Evolutionary conservation across 2,888 invertebrate species (phyloP).

Genomic region (Villa cingulata): DNA sequence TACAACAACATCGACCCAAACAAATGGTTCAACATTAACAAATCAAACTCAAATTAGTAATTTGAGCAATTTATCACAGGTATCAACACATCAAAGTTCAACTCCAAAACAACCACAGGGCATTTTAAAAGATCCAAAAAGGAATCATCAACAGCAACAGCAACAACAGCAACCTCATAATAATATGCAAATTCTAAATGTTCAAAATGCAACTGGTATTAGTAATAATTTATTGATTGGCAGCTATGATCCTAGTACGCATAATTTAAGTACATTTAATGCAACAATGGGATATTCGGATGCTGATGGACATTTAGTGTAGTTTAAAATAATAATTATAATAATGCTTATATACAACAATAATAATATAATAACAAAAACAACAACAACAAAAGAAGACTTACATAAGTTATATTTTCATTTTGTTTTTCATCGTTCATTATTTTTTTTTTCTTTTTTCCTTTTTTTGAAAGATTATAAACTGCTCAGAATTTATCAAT

Average conservation of each 20-base stretch:
- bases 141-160: conserved; percentile 48
- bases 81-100: conserved; percentile 19
- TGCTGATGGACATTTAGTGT: conserved; percentile 37
- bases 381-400: too few relatives aligned
- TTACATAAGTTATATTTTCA: too few relatives aligned
- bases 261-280: conserved; percentile 33
- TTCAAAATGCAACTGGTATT: conserved; percentile 40
- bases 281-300: conserved; percentile 34
- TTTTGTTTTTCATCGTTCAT: too few relatives aligned
- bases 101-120: conserved; percentile 45
- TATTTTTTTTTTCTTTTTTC: too few relatives aligned
- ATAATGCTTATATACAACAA: too few relatives aligned
- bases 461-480: too few relatives aligned
- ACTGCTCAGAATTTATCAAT: too few relatives aligned
- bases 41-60: conserved; percentile 15
- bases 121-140: conserved; percentile 48
- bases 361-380: too few relatives aligned
- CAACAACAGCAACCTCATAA: conserved; percentile 39
- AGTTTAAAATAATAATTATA: conserved; percentile 20
- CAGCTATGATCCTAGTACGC: conserved; percentile 30
- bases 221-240: conserved; percentile 28
- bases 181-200: conserved; percentile 44
- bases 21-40: conserved; percentile 24
- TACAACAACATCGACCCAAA: conserved; percentile 29
- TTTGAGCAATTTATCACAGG: conserved; percentile 19